Percentiles rank a stretch among this genome's conserved stretches.
phyloP scores from a whole-genome alignment of 2,888 invertebrate species.

The Athalia rosae region DNA sequence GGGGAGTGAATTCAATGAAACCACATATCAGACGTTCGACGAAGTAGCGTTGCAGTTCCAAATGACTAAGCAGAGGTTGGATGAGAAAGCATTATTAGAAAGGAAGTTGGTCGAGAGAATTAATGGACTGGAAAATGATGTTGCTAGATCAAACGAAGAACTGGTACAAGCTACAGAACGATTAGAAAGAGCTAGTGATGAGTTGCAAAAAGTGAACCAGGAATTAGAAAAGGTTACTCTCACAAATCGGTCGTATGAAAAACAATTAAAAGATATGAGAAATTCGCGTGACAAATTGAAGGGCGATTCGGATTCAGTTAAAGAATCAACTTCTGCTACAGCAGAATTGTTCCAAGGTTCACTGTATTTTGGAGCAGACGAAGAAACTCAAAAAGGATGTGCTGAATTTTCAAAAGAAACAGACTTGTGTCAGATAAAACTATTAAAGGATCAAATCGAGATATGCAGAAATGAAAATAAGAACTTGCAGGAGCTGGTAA shows the following conservation, averaged over 20 bases:
- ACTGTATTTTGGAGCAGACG: slow-evolving; percentile 51
- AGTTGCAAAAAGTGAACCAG: slow-evolving; percentile 54
- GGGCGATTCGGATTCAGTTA: slow-evolving; percentile 54
- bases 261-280: slow-evolving; percentile 69
- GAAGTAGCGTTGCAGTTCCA: slow-evolving; percentile 65
- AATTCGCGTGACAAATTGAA: slow-evolving; percentile 67
- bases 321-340: slow-evolving; percentile 45
- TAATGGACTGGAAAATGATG: slow-evolving; percentile 75
- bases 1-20: slow-evolving; percentile 65
- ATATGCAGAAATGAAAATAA: slow-evolving; percentile 55
- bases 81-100: slow-evolving; percentile 72
- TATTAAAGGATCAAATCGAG: slow-evolving; percentile 43
- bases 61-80: slow-evolving; percentile 62
- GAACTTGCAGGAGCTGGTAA: slow-evolving; percentile 54
- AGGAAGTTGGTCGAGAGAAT: slow-evolving; percentile 75
- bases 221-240: slow-evolving; percentile 64
- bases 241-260: slow-evolving; percentile 67
- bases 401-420: slow-evolving; percentile 39
- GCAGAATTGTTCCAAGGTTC: slow-evolving; percentile 52
- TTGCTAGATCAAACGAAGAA: slow-evolving; percentile 27
- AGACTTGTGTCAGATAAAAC: slow-evolving; percentile 5
- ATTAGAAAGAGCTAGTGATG: slow-evolving; percentile 43
- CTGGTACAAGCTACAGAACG: not conserved
- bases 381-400: slow-evolving; percentile 51
- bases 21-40: slow-evolving; percentile 68